Conservation (phyloP, 2,888 invertebrate species). For the Eupeodes luniger region DNA sequence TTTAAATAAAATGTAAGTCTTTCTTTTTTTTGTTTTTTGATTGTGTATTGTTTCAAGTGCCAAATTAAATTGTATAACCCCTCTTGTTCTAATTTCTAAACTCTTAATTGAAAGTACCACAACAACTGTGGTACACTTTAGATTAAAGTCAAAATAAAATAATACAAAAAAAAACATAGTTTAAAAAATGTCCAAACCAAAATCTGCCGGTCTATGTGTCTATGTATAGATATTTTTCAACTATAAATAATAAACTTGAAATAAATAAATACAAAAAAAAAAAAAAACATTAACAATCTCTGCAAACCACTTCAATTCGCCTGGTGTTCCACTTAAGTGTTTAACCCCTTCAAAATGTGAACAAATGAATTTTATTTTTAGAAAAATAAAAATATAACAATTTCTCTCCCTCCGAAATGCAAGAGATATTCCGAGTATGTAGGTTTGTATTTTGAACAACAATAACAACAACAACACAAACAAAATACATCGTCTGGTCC, state of each 20-base stretch:
- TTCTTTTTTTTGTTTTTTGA: neutral
- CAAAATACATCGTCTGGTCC: constrained; percentile 2
- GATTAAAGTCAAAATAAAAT: constrained; percentile 3
- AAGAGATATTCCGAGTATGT: neutral
- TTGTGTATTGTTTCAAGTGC: neutral
- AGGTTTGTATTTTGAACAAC: neutral
- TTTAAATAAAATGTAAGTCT: neutral
- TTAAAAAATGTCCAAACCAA: constrained; percentile 17
- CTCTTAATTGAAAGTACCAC: constrained; percentile 35
- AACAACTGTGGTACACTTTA: constrained; percentile 29
- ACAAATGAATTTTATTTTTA: constrained; percentile 64
- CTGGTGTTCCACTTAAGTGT: constrained; percentile 53
- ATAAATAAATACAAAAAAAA: neutral
- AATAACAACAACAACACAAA: constrained; percentile 29
- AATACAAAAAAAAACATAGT: neutral
- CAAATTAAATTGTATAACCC: constrained; percentile 32
- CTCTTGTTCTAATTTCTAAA: constrained; percentile 19
- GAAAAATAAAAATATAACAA: constrained; percentile 32
- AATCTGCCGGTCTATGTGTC: neutral
- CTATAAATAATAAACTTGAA: neutral
- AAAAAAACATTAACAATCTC: neutral
- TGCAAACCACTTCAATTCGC: constrained; percentile 44
- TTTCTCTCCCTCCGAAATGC: constrained; percentile 19
- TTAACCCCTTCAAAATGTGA: constrained; percentile 43
- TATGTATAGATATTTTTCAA: neutral